A percentile compares a stretch with the other conserved stretches of the same genome.
Conservation (phyloP, 2,888 invertebrate species). For the Muscina levida region DNA sequence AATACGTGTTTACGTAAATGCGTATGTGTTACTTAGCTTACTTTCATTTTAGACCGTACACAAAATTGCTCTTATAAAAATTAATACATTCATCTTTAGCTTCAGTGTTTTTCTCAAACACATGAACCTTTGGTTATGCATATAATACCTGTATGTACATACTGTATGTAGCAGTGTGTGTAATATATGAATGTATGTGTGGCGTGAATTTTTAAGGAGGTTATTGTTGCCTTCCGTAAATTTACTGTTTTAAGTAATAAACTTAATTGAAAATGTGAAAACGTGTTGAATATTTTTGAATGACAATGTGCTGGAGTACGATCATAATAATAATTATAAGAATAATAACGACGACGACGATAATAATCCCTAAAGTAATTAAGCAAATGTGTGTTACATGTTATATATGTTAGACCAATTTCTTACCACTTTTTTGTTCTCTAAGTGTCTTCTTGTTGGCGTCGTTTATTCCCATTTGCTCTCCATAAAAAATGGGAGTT, state of each 20-base stretch:
- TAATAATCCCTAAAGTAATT: constrained; percentile 65
- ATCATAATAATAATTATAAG: constrained; percentile 54
- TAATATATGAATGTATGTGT: background rate
- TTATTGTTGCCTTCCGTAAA: constrained; percentile 26
- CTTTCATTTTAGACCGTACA: constrained; percentile 69
- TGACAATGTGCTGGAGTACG: constrained; percentile 45
- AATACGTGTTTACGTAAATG: background rate
- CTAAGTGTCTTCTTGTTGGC: background rate
- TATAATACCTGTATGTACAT: background rate
- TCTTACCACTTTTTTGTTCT: background rate
- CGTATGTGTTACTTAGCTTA: constrained; percentile 28
- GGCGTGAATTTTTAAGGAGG: background rate
- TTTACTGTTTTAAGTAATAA: constrained; percentile 58
- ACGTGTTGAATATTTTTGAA: constrained; percentile 63
- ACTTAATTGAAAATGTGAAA: constrained; percentile 66
- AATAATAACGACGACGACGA: constrained; percentile 59
- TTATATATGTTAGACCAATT: constrained; percentile 48
- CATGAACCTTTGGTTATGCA: background rate
- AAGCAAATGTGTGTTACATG: constrained; percentile 60
- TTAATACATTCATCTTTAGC: constrained; percentile 76
- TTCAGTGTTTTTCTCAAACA: constrained; percentile 43
- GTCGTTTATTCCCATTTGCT: constrained; percentile 6
- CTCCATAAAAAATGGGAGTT: background rate
- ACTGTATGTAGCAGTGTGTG: background rate
- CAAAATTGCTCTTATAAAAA: constrained; percentile 78